Evolutionary conservation across 2,113 vertebrate species (phyloP), one percentile per base, ranked within the genome.

Genomic region (Pluvianellus socialis): DNA sequence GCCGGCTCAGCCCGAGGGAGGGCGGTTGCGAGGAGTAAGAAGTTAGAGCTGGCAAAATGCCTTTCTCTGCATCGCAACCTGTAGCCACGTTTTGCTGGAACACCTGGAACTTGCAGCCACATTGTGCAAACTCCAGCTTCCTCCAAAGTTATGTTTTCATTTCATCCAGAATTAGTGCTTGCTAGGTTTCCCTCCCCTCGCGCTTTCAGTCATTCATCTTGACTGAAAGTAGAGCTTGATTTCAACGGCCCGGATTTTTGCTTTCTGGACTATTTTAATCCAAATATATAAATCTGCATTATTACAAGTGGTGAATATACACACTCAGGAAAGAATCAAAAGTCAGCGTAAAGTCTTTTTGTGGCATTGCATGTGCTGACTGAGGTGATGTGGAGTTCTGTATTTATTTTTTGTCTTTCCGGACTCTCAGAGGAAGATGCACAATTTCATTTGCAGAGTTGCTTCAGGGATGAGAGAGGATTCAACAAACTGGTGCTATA

Each of bases 401-500:
- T 68, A 68, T 75, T 38, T 88, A 35, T 88, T 90, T 88, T 90
- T 95, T 42, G 22, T 9, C 15, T 87, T 92, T 75, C 47, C 27
- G 61, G 86, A 50, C 83, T 85, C 42, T 90, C 35, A 1, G 4
- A 85, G 44, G 52, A 95, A 89, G 70, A 70, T 18, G 9, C 28
- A 68, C 32, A 81, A 45, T 94, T 96, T 95, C 2, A 11, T 96
- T 98, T 97, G 91, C 87, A 92, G 33, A 71, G 58, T 53, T 70
- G 42, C 56, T 81, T 83, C 26, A 5, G 68, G 86, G 42, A 81
- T 66, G 75, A 90, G 67, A 73, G 58, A 87, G 35, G 58, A 77
- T 77, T 81, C 72, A 92, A 79, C 27, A 75, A 95, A 76, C 20
- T 75, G n/a, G 16, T 19, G 3, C 95, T 92, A 66, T 83, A 90